These are phyloP conservation scores for Cochlearius cochlearius DNA, from an alignment of 2,113 vertebrate species.

Conservation along the genomic window DNA sequence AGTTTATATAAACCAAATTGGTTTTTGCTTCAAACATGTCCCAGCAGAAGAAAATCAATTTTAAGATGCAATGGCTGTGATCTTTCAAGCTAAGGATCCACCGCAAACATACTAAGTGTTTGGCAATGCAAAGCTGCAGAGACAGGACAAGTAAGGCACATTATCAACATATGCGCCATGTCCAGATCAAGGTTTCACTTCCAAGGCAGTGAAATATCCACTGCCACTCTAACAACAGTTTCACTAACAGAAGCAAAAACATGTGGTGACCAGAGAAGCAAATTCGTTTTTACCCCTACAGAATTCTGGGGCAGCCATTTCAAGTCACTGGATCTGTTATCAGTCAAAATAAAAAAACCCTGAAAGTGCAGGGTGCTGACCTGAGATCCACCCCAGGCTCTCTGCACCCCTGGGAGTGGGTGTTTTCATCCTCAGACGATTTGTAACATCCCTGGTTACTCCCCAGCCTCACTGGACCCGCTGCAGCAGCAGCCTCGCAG, in stretches of 20 bases:
- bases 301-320: not conserved
- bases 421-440: not conserved
- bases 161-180: not conserved
- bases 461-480: not conserved
- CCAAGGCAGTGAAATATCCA: not conserved
- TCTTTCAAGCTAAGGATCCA: slow-evolving; percentile 47
- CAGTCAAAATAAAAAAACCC: not conserved
- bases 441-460: not conserved
- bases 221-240: not conserved
- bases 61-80: not conserved
- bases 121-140: not conserved
- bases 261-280: not conserved
- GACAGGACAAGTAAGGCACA: not conserved
- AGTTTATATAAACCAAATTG: slow-evolving; percentile 63
- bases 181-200: not conserved
- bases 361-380: not conserved
- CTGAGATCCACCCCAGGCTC: not conserved
- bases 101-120: not conserved
- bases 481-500: not conserved
- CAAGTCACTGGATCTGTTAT: not conserved
- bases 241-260: not conserved
- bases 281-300: not conserved
- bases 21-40: slow-evolving; percentile 53
- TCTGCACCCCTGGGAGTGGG: not conserved
- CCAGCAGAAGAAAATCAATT: slow-evolving; percentile 51